phyloP scores from a whole-genome alignment of 2,113 vertebrate genomes.

The Heteronetta atricapilla region DNA sequence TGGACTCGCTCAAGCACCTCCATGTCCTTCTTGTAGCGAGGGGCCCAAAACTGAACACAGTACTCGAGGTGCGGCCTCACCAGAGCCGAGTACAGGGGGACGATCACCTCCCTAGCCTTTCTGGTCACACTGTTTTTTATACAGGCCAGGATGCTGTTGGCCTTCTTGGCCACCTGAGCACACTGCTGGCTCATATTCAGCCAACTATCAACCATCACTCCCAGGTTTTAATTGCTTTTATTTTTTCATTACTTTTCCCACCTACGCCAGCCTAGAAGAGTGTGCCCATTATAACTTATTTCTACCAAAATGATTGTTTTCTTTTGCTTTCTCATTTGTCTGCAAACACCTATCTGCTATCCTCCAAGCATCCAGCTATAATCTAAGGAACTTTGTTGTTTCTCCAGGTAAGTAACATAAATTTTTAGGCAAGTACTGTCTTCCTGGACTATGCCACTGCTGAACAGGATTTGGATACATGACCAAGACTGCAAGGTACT shows the following conservation, averaged over 20 bases:
- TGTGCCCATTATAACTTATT: neutral
- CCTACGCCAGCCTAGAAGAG: neutral
- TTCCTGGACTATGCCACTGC: neutral
- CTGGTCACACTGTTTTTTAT: no score
- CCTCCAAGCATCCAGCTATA: neutral
- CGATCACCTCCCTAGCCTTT: no score
- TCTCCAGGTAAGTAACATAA: neutral
- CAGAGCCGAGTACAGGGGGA: no score
- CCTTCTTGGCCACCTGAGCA: no score
- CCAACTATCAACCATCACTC: no score
- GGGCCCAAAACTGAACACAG: no score
- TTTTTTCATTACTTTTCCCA: neutral
- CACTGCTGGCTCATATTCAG: no score
- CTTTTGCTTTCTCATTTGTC: neutral
- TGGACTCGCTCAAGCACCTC: no score
- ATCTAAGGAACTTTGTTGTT: neutral
- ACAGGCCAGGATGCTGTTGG: no score
- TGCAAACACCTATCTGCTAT: neutral
- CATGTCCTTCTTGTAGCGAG: no score
- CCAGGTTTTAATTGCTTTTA: neutral
- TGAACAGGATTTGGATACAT: neutral
- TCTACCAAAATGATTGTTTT: neutral
- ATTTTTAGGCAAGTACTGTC: neutral
- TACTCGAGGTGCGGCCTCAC: no score
- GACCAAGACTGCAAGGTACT: neutral